Evolutionary conservation across 1,140 invertebrate species (phyloP).

Genomic region (Neocloeon triangulifer): DNA sequence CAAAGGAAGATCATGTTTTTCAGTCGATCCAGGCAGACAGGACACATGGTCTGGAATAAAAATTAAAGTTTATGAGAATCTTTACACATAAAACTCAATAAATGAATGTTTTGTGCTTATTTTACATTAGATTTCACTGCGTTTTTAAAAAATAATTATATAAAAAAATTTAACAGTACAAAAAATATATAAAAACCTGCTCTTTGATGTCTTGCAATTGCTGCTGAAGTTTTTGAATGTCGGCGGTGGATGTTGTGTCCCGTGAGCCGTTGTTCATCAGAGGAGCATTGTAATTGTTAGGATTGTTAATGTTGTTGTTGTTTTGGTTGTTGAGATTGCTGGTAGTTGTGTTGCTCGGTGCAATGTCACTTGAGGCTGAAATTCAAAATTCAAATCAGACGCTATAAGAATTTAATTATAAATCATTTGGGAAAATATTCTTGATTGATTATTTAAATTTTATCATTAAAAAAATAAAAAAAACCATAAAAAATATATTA

Average conservation of each 20-base stretch:
- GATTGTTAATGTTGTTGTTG: constrained; percentile 8
- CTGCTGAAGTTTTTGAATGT: constrained; percentile 86
- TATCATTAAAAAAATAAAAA: no score
- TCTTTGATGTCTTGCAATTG: constrained; percentile 94
- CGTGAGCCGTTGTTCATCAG: constrained; percentile 69
- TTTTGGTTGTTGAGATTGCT: constrained; percentile 9
- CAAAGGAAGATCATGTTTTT: constrained; percentile 98
- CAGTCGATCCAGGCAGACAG: constrained; percentile 86
- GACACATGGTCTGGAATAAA: constrained; percentile 77
- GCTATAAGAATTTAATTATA: no score
- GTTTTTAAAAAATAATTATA: not conserved
- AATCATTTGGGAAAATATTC: no score
- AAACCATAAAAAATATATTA: no score
- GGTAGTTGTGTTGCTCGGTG: no score
- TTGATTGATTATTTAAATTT: no score
- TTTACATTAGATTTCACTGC: not conserved
- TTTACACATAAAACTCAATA: not conserved
- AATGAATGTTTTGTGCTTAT: not conserved
- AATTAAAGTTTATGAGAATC: constrained; percentile 3
- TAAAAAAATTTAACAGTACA: constrained; percentile 1
- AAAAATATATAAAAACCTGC: constrained; percentile 35
- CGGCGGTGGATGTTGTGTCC: constrained; percentile 43
- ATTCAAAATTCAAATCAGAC: no score
- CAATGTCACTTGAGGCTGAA: no score
- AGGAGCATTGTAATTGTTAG: constrained; percentile 8